Conservation (phyloP, 2,797 vertebrate genomes). For the Tenualosa ilisha region DNA sequence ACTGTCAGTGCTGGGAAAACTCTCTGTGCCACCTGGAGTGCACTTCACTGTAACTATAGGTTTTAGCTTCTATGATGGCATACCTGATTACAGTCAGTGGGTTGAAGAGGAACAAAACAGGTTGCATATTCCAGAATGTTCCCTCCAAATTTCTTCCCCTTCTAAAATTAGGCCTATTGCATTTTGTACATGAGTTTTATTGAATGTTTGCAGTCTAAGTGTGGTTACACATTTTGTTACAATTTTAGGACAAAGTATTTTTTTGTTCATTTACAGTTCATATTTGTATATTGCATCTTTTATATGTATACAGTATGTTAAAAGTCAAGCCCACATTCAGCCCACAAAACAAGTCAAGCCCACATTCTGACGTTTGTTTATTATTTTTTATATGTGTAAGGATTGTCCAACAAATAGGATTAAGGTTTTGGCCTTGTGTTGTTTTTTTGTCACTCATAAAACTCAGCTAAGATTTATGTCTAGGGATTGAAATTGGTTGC, state of each 20-base stretch:
- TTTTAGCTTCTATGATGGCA: not conserved
- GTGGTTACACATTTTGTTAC: not conserved
- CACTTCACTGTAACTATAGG: not conserved
- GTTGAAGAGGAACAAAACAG: not conserved
- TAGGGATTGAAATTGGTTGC: too few species aligned
- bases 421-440: not conserved
- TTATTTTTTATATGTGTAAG: too few species aligned
- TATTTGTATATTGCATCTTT: not conserved
- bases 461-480: too few species aligned
- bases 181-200: too few species aligned
- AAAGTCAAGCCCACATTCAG: too few species aligned
- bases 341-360: too few species aligned
- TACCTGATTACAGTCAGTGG: not conserved
- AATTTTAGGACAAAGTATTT: not conserved
- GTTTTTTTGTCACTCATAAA: too few species aligned
- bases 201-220: too few species aligned
- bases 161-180: not conserved
- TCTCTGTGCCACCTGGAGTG: not conserved
- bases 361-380: too few species aligned
- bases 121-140: not conserved
- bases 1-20: not conserved
- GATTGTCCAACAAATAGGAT: not conserved
- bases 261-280: not conserved
- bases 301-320: too few species aligned
- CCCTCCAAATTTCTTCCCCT: not conserved